Evolutionary conservation across 2,113 vertebrate species (phyloP).

Genomic region (Scophthalmus maximus): DNA sequence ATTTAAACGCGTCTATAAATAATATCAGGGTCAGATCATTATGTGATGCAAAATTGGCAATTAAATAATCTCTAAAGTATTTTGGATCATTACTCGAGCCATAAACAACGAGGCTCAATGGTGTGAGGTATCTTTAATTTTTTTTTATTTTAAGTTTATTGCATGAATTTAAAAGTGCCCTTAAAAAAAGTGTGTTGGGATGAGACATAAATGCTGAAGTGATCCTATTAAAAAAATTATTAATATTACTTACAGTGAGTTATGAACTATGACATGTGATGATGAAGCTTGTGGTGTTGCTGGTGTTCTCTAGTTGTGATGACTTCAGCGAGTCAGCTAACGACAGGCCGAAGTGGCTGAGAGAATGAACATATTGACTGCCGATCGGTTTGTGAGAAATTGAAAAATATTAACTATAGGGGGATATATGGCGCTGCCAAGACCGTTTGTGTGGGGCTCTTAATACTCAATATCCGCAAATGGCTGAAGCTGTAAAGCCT

Average conservation of each 20-base stretch:
- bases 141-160: too few relatives aligned
- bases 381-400: conserved; percentile 1
- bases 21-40: too few relatives aligned
- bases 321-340: background rate
- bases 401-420: conserved; percentile 5
- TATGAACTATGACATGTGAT: background rate
- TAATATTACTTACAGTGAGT: background rate
- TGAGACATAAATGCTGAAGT: too few relatives aligned
- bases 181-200: too few relatives aligned
- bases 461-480: background rate
- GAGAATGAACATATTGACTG: background rate
- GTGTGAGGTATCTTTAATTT: too few relatives aligned
- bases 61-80: too few relatives aligned
- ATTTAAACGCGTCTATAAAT: too few relatives aligned
- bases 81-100: background rate
- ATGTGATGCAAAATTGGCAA: too few relatives aligned
- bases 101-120: background rate
- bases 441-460: conserved; percentile 13
- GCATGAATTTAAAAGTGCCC: too few relatives aligned
- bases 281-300: conserved; percentile 1
- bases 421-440: conserved; percentile 2
- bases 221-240: too few relatives aligned
- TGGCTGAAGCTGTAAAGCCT: conserved; percentile 12
- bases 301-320: background rate
- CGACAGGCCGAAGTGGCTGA: background rate